Evolutionary conservation across 2,797 vertebrate species (phyloP).

Genomic region (Dendrocincla fuliginosa): DNA sequence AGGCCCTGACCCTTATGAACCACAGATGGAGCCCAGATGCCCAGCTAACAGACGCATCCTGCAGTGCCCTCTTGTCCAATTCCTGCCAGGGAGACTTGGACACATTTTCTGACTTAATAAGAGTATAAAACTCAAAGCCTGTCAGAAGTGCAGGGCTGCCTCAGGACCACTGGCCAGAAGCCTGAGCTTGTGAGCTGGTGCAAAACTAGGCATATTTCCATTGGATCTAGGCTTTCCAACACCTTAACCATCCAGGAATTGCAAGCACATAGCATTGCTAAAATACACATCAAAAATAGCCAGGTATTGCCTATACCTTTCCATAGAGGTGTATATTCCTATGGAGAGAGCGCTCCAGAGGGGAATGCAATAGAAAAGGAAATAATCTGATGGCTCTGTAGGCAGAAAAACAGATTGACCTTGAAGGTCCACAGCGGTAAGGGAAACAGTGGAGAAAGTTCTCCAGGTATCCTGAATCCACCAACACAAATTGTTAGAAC

Average conservation of each 20-base stretch:
- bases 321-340: not conserved
- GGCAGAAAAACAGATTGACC: not conserved
- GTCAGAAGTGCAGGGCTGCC: not conserved
- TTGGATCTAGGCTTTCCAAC: not conserved
- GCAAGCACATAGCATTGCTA: not conserved
- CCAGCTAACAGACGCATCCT: not conserved
- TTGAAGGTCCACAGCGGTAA: not conserved
- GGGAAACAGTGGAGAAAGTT: not conserved
- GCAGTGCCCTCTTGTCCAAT: accelerated
- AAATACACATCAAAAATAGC: not conserved
- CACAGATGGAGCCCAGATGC: not conserved
- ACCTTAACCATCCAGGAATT: not conserved
- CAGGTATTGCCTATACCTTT: not conserved
- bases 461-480: not conserved
- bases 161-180: not conserved
- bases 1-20: accelerated
- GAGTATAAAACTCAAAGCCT: not conserved
- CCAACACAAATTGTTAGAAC: not conserved
- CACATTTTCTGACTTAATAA: too few relatives aligned
- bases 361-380: not conserved
- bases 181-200: not conserved
- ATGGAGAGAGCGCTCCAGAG: not conserved
- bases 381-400: not conserved
- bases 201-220: not conserved
- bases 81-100: not conserved